Conservation (phyloP, 2,113 vertebrate species). For the Uropsilus gracilis region DNA sequence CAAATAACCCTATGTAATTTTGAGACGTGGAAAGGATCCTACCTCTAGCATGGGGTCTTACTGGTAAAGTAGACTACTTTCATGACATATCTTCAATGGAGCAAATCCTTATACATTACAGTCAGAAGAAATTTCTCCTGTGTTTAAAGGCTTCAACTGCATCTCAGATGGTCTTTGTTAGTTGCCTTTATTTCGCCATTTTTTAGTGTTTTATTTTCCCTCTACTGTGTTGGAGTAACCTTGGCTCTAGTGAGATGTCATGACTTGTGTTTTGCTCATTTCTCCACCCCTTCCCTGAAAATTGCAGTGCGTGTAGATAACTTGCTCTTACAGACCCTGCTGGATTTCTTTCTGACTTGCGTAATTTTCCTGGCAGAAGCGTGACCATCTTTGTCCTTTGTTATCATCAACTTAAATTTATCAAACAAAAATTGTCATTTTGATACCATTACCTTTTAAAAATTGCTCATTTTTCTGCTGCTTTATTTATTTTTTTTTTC, state of each 20-base stretch:
- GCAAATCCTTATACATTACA: neutral
- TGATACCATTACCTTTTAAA: slow-evolving; percentile 56
- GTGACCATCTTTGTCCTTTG: slow-evolving; percentile 77
- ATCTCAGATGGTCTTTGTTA: neutral
- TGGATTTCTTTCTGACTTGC: slow-evolving; percentile 57
- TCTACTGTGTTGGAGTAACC: neutral
- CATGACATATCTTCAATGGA: neutral
- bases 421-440: slow-evolving; percentile 80
- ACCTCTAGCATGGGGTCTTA: neutral
- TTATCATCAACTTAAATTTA: slow-evolving; percentile 82
- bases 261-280: slow-evolving; percentile 22
- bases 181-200: neutral
- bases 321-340: slow-evolving; percentile 27
- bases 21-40: neutral
- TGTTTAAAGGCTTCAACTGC: neutral
- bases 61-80: neutral
- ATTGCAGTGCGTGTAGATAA: neutral
- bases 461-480: slow-evolving; percentile 53
- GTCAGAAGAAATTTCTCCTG: neutral
- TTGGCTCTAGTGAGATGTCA: slow-evolving; percentile 43
- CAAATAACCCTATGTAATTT: slow-evolving; percentile 4
- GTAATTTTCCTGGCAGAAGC: slow-evolving; percentile 76
- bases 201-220: neutral
- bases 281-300: slow-evolving; percentile 43
- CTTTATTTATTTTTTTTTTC: slow-evolving; percentile 35